A percentile compares a stretch with the other conserved stretches of the same genome.
Evolutionary conservation across 1,140 invertebrate species (phyloP).

Genomic region (Phymastichus coffea): DNA sequence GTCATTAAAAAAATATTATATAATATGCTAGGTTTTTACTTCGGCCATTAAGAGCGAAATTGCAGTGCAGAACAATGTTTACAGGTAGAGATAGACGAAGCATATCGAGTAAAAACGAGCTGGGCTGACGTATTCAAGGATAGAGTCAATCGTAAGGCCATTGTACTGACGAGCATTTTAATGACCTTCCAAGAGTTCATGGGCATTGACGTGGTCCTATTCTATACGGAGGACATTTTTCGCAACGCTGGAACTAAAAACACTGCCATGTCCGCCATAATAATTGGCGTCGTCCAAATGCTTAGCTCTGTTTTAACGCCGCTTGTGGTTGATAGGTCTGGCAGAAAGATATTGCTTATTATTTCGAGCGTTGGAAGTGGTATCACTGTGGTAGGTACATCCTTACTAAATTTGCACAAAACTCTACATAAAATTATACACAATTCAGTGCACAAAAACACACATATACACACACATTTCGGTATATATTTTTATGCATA

Average conservation of each 20-base stretch:
- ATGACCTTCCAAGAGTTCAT: slow-evolving; percentile 73
- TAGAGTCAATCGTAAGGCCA: slow-evolving; percentile 58
- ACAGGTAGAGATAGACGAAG: slow-evolving; percentile 55
- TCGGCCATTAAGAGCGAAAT: too few species aligned
- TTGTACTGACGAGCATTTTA: slow-evolving; percentile 68
- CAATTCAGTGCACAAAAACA: neutral
- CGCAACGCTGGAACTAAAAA: slow-evolving; percentile 57
- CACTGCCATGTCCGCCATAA: slow-evolving; percentile 60
- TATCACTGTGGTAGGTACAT: slow-evolving; percentile 37
- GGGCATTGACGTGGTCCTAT: slow-evolving; percentile 78
- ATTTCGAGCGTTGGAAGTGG: slow-evolving; percentile 66
- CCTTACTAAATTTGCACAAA: too few species aligned
- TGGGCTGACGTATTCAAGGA: slow-evolving; percentile 59
- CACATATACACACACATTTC: neutral
- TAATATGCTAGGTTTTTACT: too few species aligned
- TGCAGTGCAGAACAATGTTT: too few species aligned
- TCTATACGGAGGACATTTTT: slow-evolving; percentile 74
- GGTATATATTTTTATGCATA: neutral
- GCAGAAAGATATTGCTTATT: slow-evolving; percentile 70
- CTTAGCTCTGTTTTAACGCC: slow-evolving; percentile 66
- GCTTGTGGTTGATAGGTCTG: slow-evolving; percentile 71
- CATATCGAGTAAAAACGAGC: slow-evolving; percentile 53
- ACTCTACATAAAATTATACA: neutral
- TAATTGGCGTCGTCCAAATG: slow-evolving; percentile 73
- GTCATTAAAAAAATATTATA: too few species aligned